phyloP scores from a whole-genome alignment of 2,113 vertebrate species.

The Procapra przewalskii region DNA sequence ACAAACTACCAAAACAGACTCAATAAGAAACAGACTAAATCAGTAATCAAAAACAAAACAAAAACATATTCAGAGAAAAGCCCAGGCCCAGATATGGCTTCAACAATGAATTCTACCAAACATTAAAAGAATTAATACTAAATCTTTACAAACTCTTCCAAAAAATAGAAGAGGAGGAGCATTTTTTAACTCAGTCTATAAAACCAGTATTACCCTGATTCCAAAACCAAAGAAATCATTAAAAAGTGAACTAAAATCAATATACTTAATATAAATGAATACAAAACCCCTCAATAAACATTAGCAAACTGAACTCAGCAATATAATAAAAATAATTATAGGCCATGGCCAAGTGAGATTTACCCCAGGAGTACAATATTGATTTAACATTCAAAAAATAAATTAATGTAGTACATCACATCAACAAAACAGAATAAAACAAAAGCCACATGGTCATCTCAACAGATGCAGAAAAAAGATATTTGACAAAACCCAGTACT shows the following conservation, averaged over 20 bases:
- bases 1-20: neutral
- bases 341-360: neutral
- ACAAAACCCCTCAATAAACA: neutral
- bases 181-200: neutral
- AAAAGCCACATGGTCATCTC: neutral
- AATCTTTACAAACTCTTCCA: neutral
- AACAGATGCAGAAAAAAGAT: neutral
- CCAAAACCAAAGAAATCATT: neutral
- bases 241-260: neutral
- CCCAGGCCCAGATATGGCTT: neutral
- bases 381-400: neutral
- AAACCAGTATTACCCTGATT: neutral
- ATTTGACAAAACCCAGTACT: neutral
- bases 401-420: neutral
- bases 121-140: neutral
- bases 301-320: neutral
- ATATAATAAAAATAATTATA: neutral
- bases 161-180: neutral
- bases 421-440: neutral
- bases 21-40: neutral
- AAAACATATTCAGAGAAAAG: neutral
- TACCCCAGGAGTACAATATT: neutral
- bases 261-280: neutral
- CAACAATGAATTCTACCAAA: neutral
- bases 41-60: neutral